Evolutionary conservation across 2,797 vertebrate genomes (phyloP).

Genomic region (Acanthurus tractus): DNA sequence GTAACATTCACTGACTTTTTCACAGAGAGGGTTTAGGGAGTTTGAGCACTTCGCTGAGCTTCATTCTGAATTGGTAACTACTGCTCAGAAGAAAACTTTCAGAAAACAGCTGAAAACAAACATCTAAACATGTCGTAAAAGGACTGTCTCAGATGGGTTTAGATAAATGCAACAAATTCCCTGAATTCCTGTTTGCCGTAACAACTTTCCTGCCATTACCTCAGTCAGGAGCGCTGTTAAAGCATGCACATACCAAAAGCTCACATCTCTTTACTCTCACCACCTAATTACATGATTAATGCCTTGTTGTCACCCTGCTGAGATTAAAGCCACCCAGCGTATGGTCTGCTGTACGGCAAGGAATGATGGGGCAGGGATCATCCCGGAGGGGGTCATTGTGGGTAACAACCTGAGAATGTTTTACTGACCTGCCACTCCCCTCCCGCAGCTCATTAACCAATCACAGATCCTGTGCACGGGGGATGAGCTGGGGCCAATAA

Average conservation of each 20-base stretch:
- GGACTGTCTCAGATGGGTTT: not conserved
- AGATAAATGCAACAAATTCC: conserved; percentile 2
- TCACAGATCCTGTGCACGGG: conserved; percentile 41
- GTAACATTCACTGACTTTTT: conserved; percentile 4
- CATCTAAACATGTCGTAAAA: conserved; percentile 8
- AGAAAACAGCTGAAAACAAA: not conserved
- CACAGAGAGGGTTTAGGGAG: not conserved
- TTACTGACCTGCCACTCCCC: conserved; percentile 56
- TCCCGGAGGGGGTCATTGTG: conserved; percentile 47
- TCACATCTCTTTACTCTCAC: conserved; percentile 7
- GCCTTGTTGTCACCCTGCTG: conserved; percentile 24
- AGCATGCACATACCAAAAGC: conserved; percentile 21
- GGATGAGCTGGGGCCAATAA: conserved; percentile 68
- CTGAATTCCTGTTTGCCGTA: not conserved
- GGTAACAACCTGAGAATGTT: conserved; percentile 57
- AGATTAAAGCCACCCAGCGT: conserved; percentile 47
- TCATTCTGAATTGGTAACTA: not conserved
- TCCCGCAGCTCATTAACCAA: conserved; percentile 75
- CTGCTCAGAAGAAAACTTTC: not conserved
- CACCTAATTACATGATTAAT: conserved; percentile 61
- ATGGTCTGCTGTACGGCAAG: conserved; percentile 17
- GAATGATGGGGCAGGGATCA: conserved; percentile 26
- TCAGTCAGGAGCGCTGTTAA: not conserved
- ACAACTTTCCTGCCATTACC: not conserved
- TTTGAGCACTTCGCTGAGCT: not conserved